Conservation (phyloP, 1,140 invertebrate genomes). For the Plectrocnemia conspersa region DNA sequence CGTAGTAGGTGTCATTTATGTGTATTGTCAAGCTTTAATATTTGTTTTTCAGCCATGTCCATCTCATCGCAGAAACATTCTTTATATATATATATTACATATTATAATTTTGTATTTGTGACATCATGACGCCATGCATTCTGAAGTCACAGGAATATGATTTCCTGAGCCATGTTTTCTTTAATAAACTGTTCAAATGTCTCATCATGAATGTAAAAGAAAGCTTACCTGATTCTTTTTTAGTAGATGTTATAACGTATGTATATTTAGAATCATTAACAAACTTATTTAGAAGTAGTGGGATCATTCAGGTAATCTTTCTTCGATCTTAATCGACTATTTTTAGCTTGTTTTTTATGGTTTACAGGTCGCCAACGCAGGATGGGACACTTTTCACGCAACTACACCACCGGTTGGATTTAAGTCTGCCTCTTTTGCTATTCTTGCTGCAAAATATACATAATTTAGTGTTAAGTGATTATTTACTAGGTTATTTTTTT, state of each 20-base stretch:
- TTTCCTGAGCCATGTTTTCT: too few species aligned
- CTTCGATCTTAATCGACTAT: background rate
- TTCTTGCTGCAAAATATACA: conserved; percentile 25
- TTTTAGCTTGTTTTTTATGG: conserved; percentile 1
- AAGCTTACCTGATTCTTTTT: background rate
- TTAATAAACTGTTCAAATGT: background rate
- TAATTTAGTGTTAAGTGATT: conserved; percentile 22
- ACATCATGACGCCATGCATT: conserved; percentile 5
- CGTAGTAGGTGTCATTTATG: conserved; percentile 21
- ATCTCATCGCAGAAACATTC: conserved; percentile 23
- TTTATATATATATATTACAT: conserved; percentile 3
- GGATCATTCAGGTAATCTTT: conserved; percentile 7
- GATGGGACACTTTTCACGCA: conserved; percentile 33
- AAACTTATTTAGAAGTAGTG: background rate
- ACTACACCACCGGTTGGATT: conserved; percentile 31
- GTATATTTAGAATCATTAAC: background rate
- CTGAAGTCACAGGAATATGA: conserved; percentile 3
- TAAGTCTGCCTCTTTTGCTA: conserved; percentile 17
- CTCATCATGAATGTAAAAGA: background rate
- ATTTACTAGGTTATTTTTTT: conserved; percentile 16
- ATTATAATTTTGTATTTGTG: background rate
- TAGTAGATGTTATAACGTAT: background rate
- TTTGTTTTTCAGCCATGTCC: conserved; percentile 25
- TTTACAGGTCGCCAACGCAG: conserved; percentile 33
- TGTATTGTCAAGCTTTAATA: conserved; percentile 27